These are phyloP conservation scores for Thalpophila matura DNA, from an alignment of 2,888 invertebrate species.

Conservation along the genomic window DNA sequence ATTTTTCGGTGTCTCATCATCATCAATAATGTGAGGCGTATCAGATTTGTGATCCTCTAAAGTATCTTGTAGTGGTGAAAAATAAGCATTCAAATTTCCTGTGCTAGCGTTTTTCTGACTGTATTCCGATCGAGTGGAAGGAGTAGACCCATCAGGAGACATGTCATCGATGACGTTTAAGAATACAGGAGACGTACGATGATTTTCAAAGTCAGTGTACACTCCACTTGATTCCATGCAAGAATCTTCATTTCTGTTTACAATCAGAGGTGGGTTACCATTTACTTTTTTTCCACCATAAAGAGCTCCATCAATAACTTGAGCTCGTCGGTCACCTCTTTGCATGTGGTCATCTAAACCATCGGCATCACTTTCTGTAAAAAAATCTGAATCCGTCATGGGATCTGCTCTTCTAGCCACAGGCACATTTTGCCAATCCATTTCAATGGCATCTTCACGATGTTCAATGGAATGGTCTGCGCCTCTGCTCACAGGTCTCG, in stretches of 20 bases:
- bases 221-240: constrained; percentile 97
- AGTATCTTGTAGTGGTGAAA: constrained; percentile 76
- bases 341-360: constrained; percentile 94
- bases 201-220: constrained; percentile 96
- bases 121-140: constrained; percentile 89
- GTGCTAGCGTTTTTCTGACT: constrained; percentile 86
- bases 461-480: constrained; percentile 93
- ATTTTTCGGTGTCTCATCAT: constrained; percentile 81
- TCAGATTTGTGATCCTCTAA: constrained; percentile 74
- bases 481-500: constrained; percentile 95
- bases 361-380: constrained; percentile 97
- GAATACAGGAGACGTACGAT: constrained; percentile 87
- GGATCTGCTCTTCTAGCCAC: constrained; percentile 94
- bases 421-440: constrained; percentile 91
- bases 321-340: constrained; percentile 94
- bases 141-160: constrained; percentile 92
- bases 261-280: constrained; percentile 89
- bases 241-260: constrained; percentile 93
- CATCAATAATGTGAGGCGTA: constrained; percentile 69
- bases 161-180: constrained; percentile 92
- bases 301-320: constrained; percentile 97
- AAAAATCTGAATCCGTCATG: constrained; percentile 98
- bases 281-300: constrained; percentile 93
- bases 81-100: constrained; percentile 77
- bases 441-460: constrained; percentile 88